Percentiles rank a stretch among this genome's conserved stretches.
phyloP scores from a whole-genome alignment of 2,888 invertebrate species.

The Cactoblastis cactorum region DNA sequence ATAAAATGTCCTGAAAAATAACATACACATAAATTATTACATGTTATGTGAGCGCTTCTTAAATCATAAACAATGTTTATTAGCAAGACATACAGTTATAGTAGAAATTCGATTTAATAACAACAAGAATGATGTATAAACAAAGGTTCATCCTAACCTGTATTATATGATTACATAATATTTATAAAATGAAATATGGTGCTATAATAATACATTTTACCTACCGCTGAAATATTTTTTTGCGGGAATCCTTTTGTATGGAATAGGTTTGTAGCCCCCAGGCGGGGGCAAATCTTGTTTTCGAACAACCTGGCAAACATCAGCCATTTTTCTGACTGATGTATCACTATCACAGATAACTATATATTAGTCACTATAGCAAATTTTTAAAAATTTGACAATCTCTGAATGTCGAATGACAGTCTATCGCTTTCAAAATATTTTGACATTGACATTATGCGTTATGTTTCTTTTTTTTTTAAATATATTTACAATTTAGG shows the following conservation, averaged over 20 bases:
- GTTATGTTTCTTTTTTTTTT: background rate
- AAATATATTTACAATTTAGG: background rate
- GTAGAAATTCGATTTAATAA: too few species aligned
- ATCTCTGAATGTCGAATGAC: too few species aligned
- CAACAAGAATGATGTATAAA: slow-evolving; percentile 15
- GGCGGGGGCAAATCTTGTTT: slow-evolving; percentile 95
- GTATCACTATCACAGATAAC: slow-evolving; percentile 18
- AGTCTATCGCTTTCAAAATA: slow-evolving; percentile 9
- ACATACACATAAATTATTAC: slow-evolving; percentile 2
- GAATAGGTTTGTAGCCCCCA: slow-evolving; percentile 92
- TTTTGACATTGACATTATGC: background rate
- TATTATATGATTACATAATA: slow-evolving; percentile 64
- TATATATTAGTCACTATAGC: too few species aligned
- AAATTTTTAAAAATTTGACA: too few species aligned
- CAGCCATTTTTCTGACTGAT: slow-evolving; percentile 46
- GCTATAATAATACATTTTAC: slow-evolving; percentile 21
- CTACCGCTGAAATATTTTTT: slow-evolving; percentile 85
- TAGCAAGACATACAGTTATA: too few species aligned
- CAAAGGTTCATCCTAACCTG: slow-evolving; percentile 42
- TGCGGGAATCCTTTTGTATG: slow-evolving; percentile 85
- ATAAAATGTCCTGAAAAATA: slow-evolving; percentile 78
- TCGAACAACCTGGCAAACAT: slow-evolving; percentile 43
- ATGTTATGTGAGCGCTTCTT: too few species aligned
- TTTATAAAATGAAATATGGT: slow-evolving; percentile 16
- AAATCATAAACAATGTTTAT: too few species aligned